These are phyloP conservation scores for Lepilemur septentrionalis DNA, from an alignment of 2,797 vertebrate species.

Conservation along the genomic window DNA sequence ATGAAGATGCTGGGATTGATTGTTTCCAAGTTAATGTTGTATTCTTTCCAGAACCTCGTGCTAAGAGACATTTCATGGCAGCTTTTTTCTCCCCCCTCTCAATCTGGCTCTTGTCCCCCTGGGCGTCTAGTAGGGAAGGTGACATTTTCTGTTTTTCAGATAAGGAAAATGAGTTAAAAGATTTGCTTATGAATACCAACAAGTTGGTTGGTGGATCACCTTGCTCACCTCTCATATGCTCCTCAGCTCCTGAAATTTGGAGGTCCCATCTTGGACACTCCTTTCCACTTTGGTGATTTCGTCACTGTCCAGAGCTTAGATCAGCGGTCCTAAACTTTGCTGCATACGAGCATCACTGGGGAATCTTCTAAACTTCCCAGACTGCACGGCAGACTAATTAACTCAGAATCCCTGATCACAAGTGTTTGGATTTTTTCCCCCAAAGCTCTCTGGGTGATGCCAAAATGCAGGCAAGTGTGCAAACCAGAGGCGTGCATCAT, in stretches of 20 bases:
- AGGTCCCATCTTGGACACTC: neutral
- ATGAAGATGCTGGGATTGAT: neutral
- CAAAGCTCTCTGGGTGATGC: neutral
- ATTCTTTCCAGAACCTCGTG: neutral
- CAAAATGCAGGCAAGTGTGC: neutral
- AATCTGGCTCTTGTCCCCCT: neutral
- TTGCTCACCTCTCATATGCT: neutral
- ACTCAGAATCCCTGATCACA: neutral
- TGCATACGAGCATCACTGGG: neutral
- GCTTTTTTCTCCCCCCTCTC: too few relatives aligned
- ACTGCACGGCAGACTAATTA: neutral
- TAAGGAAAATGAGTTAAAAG: neutral
- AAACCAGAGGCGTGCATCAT: neutral
- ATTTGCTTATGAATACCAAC: neutral
- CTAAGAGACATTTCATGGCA: neutral
- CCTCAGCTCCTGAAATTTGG: neutral
- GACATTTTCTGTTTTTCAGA: neutral
- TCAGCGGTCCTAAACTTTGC: neutral
- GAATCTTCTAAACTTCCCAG: constrained; percentile 3
- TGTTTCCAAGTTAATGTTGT: neutral
- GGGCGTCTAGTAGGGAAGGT: neutral
- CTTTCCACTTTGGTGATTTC: neutral
- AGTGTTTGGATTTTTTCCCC: neutral
- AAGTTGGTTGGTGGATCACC: neutral
- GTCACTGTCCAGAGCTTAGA: neutral